Conservation (phyloP, 2,113 vertebrate genomes). For the Heliornis fulica region DNA sequence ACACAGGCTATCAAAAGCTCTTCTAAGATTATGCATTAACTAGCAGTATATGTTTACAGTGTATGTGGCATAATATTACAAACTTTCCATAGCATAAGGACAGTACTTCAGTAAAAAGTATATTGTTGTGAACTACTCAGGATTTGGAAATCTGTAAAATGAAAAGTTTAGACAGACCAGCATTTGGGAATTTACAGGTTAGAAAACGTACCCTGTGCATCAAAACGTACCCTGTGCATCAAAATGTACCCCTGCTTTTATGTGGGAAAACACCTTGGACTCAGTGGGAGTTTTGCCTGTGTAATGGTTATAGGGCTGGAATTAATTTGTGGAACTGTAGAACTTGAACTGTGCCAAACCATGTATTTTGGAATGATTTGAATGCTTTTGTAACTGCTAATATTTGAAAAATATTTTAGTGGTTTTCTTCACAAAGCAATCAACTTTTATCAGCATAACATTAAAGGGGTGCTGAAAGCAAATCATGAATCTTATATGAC, state of each 20-base stretch:
- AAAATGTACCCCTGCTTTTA: neutral
- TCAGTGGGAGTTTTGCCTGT: neutral
- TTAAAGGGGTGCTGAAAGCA: neutral
- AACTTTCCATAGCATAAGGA: neutral
- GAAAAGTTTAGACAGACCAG: neutral
- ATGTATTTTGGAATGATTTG: neutral
- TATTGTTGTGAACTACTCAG: neutral
- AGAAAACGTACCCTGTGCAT: neutral
- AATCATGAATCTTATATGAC: neutral
- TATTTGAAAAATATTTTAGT: neutral
- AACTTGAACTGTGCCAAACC: neutral
- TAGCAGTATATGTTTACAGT: neutral
- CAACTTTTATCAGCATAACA: neutral
- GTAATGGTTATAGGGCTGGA: neutral
- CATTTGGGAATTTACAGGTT: neutral
- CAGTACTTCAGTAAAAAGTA: neutral
- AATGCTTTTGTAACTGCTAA: neutral
- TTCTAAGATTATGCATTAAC: conserved; percentile 2
- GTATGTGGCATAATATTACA: neutral
- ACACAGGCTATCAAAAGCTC: neutral
- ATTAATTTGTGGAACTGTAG: neutral
- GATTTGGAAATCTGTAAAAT: neutral
- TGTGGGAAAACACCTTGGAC: neutral
- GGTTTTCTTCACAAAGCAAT: neutral
- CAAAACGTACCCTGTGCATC: neutral